Evolutionary conservation across 1,140 invertebrate species (phyloP), one percentile per base, ranked within the genome.

Genomic region (Aphaenogaster floridana): DNA sequence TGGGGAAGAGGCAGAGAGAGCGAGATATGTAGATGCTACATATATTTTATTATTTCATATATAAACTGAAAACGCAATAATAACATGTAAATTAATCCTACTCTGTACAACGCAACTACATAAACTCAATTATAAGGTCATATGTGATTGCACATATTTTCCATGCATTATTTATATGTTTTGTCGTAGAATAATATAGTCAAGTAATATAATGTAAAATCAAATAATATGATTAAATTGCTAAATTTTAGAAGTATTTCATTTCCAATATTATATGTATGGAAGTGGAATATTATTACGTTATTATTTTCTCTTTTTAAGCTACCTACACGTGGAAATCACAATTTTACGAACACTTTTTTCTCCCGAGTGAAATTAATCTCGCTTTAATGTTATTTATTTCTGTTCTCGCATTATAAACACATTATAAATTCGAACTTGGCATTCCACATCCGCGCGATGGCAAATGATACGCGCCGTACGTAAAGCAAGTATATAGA

Each of bases 81-180:
- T 39, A 74, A 74, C 7, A 39, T 69, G 52, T 57, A 74, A 57
- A 69, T 69, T 50, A 48, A 48, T 28, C 45, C 3, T 6, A 34
- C 8, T 74, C 4, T 39, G 15, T 17, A 39, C 8, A 74, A 57
- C 2, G 11, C 34, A 57, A n/a, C n/a, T 42, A 74, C 15, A 57
- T 39, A 57, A 74, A 74, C 34, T 76, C n/a, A 42, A 59, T 76
- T 76, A 42, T 59, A 59, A 76, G 36, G 17, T 21, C 11, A 59
- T 15, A 15, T 59, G n/a, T 59, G 7, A 76, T 57, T 76, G n/a
- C 36, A 59, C 34, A 59, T 74, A 59, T 74, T 74, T 76, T 76
- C 36, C 11, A 76, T 59, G 9, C 45, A 28, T 69, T 69, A 34
- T 72, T 50, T 59, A 59, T 42, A 77, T 4, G 7, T n/a, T 59